phyloP scores from a whole-genome alignment of 35 echinoderm and acorn worm species.

The Holothuria glaberrima region DNA sequence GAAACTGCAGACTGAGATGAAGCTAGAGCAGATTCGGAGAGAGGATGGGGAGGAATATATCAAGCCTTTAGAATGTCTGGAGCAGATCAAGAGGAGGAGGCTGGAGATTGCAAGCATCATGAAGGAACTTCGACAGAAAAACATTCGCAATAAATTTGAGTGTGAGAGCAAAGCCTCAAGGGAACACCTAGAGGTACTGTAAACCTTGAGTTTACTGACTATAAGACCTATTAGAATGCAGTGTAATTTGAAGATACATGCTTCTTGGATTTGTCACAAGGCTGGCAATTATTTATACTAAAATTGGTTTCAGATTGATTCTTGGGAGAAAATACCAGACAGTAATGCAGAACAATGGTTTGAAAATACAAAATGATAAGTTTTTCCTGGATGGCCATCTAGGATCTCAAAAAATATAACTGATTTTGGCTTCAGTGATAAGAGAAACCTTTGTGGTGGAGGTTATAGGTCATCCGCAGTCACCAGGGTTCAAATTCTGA shows the following conservation, averaged over 20 bases:
- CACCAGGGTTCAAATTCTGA: neutral
- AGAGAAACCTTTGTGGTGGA: too few relatives aligned
- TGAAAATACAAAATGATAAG: too few relatives aligned
- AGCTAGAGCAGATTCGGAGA: constrained; percentile 72
- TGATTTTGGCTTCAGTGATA: too few relatives aligned
- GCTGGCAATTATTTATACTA: too few relatives aligned
- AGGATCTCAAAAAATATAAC: too few relatives aligned
- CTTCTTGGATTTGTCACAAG: too few relatives aligned
- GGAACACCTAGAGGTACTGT: constrained; percentile 90
- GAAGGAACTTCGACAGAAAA: constrained; percentile 80
- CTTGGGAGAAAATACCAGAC: too few relatives aligned
- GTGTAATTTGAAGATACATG: too few relatives aligned
- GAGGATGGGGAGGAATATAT: constrained; percentile 81
- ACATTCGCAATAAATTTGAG: constrained; percentile 93
- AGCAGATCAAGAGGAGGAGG: constrained; percentile 75
- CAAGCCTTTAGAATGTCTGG: constrained; percentile 81
- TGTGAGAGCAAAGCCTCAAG: constrained; percentile 87
- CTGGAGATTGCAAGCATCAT: constrained; percentile 78
- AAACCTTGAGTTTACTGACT: neutral
- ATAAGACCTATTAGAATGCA: too few relatives aligned
- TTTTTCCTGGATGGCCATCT: too few relatives aligned
- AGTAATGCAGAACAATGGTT: too few relatives aligned
- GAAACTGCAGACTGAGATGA: constrained; percentile 77
- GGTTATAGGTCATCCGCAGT: neutral
- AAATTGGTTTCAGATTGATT: too few relatives aligned